Evolutionary conservation across 2,888 invertebrate species (phyloP).

Genomic region (Hirudinaria manillensis): DNA sequence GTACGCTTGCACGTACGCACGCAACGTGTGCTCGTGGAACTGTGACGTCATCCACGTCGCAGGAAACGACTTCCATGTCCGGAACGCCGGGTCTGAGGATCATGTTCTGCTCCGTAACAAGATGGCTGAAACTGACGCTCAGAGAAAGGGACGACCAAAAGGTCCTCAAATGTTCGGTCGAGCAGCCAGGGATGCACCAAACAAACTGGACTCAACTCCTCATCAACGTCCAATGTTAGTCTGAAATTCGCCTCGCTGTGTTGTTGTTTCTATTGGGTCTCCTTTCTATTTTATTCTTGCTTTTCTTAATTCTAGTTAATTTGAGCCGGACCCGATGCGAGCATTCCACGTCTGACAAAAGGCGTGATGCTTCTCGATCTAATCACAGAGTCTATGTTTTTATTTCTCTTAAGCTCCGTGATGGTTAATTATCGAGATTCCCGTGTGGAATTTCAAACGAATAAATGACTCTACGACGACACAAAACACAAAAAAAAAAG

Average conservation of each 20-base stretch:
- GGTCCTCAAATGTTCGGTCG: constrained; percentile 4
- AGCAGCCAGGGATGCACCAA: background rate
- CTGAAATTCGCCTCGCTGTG: background rate
- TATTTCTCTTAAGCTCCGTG: too few species aligned
- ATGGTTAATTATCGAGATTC: too few species aligned
- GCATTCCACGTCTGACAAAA: background rate
- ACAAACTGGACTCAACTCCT: constrained; percentile 17
- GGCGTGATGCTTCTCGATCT: background rate
- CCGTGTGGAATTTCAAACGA: too few species aligned
- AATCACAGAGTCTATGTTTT: too few species aligned
- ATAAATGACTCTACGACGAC: too few species aligned
- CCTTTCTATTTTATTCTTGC: background rate
- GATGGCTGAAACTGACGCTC: constrained; percentile 15
- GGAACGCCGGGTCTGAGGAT: constrained; percentile 17
- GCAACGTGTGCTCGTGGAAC: too few species aligned
- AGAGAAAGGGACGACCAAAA: constrained; percentile 13
- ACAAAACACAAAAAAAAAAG: too few species aligned
- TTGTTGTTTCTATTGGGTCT: too few species aligned
- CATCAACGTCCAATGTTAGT: constrained; percentile 21
- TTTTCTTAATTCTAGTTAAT: background rate
- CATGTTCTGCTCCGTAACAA: constrained; percentile 19
- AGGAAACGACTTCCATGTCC: background rate
- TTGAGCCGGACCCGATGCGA: background rate
- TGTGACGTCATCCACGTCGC: too few species aligned
- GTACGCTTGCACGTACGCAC: too few species aligned